Evolutionary conservation across 2,888 invertebrate species (phyloP).

Genomic region (Oligia strigilis): DNA sequence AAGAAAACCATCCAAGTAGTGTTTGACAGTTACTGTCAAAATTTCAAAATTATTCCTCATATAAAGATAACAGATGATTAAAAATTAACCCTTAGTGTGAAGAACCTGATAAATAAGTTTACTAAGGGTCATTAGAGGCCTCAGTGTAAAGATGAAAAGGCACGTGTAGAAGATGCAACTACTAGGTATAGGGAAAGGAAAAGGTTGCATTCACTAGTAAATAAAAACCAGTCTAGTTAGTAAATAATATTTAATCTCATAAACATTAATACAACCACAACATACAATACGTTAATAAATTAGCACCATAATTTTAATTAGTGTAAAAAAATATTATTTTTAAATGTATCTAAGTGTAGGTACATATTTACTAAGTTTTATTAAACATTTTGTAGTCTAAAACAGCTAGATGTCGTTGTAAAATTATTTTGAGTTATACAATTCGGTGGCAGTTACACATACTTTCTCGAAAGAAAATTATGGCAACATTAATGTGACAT

Average conservation of each 20-base stretch:
- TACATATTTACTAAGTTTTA: slow-evolving; percentile 55
- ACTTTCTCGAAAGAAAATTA: neutral
- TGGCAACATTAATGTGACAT: neutral
- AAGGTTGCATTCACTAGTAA: neutral
- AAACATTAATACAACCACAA: slow-evolving; percentile 67
- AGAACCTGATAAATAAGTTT: neutral
- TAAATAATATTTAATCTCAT: slow-evolving; percentile 70
- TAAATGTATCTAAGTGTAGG: slow-evolving; percentile 62
- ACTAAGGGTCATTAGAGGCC: too few relatives aligned
- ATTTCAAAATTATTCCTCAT: too few relatives aligned
- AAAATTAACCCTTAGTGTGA: neutral
- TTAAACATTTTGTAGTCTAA: neutral
- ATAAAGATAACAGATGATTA: too few relatives aligned
- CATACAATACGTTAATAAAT: slow-evolving; percentile 59
- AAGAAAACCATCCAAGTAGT: neutral
- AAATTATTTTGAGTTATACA: neutral
- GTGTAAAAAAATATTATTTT: slow-evolving; percentile 45
- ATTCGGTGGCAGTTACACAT: slow-evolving; percentile 12
- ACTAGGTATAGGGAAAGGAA: neutral
- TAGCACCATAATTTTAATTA: slow-evolving; percentile 63
- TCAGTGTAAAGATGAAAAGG: neutral
- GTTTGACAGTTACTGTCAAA: too few relatives aligned
- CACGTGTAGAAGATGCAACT: neutral
- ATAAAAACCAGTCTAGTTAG: slow-evolving; percentile 72
- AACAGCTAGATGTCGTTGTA: neutral